A percentile compares a stretch with the other conserved stretches of the same genome.
phyloP scores from a whole-genome alignment of 2,888 invertebrate species.

The Lithosia quadra region DNA sequence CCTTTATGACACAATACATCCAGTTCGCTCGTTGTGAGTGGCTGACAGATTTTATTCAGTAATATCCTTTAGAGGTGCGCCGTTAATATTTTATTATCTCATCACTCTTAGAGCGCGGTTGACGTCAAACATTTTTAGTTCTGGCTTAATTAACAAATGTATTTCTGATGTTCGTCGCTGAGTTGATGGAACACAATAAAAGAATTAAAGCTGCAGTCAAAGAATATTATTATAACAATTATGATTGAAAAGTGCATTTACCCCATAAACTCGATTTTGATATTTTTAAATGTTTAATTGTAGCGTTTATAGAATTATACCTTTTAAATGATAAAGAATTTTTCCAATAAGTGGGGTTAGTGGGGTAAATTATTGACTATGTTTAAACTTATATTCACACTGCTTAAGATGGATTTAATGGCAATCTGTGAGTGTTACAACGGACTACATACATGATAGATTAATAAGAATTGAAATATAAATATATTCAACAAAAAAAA shows the following conservation, averaged over 20 bases:
- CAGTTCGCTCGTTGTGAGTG: neutral
- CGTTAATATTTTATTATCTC: slow-evolving; percentile 12
- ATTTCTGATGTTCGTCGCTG: slow-evolving; percentile 55
- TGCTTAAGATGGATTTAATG: no score
- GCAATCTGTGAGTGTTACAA: no score
- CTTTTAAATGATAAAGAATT: no score
- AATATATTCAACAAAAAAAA: no score
- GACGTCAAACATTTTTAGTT: slow-evolving; percentile 35
- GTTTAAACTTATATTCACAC: no score
- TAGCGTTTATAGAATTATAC: no score
- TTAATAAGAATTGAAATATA: no score
- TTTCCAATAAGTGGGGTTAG: no score
- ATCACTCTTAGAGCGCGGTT: neutral
- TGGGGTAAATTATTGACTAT: no score
- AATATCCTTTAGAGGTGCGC: neutral
- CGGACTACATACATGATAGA: no score
- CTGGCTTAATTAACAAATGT: slow-evolving; percentile 70
- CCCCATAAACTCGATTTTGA: neutral
- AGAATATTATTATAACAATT: slow-evolving; percentile 59
- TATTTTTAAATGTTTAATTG: no score
- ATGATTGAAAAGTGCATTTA: slow-evolving; percentile 54
- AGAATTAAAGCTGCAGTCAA: slow-evolving; percentile 58
- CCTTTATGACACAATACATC: neutral
- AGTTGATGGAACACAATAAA: slow-evolving; percentile 57
- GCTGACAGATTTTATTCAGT: neutral